Evolutionary conservation across 2,113 vertebrate species (phyloP), one percentile per base, ranked within the genome.

Genomic region (Rhinopomastus cyanomelas): DNA sequence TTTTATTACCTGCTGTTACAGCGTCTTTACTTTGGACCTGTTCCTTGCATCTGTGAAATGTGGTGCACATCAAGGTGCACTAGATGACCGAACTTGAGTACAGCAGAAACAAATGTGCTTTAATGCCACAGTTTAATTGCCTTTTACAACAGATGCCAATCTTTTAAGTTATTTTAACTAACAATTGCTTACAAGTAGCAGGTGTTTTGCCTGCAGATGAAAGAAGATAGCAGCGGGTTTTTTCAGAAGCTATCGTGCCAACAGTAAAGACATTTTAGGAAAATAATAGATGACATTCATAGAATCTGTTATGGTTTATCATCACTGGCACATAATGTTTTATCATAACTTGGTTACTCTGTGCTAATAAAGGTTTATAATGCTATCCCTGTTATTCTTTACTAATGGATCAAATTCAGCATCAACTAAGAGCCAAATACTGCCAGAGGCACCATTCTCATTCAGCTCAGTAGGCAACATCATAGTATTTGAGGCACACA

Each of bases 1-100:
- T 74, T 96, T 96, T 93, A 96, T 94, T 96, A 91, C 67, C 69
- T 88, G 84, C 56, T 91, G 90, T 85, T 93, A 87, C 56, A 79
- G 39, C 37, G 53, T 74, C 53, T 95, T 95, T 92, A 86, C 46
- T 73, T 95, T 81, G 91, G 93, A 95, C 90, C 86, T 94, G 55
- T 25, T 75, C 66, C 53, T 84, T 92, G 53, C 55, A 78, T 66
- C 66, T 84, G 83, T 84, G 77, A 88, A 92, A 93, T 66, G 55
- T 88, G 83, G 87, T 88, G 90, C 42, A 13, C 48, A 94, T 92
- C 80, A 81, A 96, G 65, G 55, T 92, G 72, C 62, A 51, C 77
- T 34, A 79, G 65, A 62, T 85, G 92, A 95, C 56, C 95, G 88
- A 90, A 94, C 68, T 93, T 84, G 44, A 83, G 59, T 89, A 92